These are phyloP conservation scores for Corythornis cristatus DNA, from an alignment of 2,113 vertebrate genomes.

Conservation along the genomic window DNA sequence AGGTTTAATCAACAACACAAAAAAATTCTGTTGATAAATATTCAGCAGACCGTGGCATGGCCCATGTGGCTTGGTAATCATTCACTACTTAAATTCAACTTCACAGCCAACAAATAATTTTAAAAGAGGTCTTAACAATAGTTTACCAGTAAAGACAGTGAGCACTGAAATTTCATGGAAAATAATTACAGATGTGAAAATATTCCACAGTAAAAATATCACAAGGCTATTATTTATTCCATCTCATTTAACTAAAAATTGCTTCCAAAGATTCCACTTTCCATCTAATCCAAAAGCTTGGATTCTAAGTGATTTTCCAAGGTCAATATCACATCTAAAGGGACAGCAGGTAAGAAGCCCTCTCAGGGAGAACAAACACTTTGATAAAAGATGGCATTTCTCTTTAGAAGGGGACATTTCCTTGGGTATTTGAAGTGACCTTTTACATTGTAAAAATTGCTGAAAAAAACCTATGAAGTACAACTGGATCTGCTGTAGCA, in stretches of 20 bases:
- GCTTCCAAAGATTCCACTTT: fast-evolving
- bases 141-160: neutral
- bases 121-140: neutral
- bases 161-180: neutral
- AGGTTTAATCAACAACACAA: neutral
- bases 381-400: neutral
- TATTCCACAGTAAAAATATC: neutral
- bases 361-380: neutral
- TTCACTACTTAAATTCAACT: neutral
- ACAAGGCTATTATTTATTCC: neutral
- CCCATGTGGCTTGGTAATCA: neutral
- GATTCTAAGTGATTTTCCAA: neutral
- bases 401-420: neutral
- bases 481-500: neutral
- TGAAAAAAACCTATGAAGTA: neutral
- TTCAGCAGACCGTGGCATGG: neutral
- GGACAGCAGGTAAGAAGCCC: neutral
- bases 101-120: neutral
- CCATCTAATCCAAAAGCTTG: neutral
- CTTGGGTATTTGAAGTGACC: neutral
- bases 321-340: fast-evolving
- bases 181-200: neutral
- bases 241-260: neutral
- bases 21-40: neutral
- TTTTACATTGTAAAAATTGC: neutral